Base-by-base conservation (phyloP, 2,113 vertebrate genomes). In the Dasyurus viverrinus region DNA sequence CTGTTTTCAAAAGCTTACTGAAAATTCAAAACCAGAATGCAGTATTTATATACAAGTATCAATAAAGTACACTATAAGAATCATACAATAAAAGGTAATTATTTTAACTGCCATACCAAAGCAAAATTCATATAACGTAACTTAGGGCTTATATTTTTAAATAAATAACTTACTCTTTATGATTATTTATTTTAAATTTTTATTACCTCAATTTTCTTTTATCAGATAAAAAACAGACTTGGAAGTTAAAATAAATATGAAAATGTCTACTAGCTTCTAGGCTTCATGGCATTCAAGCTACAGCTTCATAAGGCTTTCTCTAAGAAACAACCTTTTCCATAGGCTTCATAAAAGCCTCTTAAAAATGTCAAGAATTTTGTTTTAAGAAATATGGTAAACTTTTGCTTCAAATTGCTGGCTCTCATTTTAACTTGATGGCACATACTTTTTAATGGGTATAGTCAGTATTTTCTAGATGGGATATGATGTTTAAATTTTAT, bases 221-320 rank as follows among this genome's bases (percentile, higher is more conserved):
- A 89, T 50, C 5, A 60, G 27, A 50, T 76, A 48, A 55, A 14
- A 97, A 90, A 0, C 9, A 93, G 4, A 24, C 52, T 23, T 42
- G 16, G 89, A 94, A 93, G 0, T 48, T 1, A 54, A 60, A 48
- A 26, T 8, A 57, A 25, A 94, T 91, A 92, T 57, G 55, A 76
- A 53, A 95, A 96, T 36, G 3, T 91, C 22, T 76, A 89, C 89
- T 90, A 68, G 94, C 53, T 95, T 84, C 25, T 93, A n/a, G n/a
- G n/a, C n/a, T n/a, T n/a, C n/a, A n/a, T n/a, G n/a, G n/a, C n/a
- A n/a, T n/a, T n/a, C n/a, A n/a, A n/a, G n/a, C n/a, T 54, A 93
- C 10, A 30, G 46, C 52, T 95, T 94, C 30, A 93, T 76, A 94
- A 93, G 93, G n/a, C 3, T 14, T 54, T 8, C 22, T 89, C 4